Evolutionary conservation across 2,888 invertebrate genomes (phyloP).

Genomic region (Lithophane socia): DNA sequence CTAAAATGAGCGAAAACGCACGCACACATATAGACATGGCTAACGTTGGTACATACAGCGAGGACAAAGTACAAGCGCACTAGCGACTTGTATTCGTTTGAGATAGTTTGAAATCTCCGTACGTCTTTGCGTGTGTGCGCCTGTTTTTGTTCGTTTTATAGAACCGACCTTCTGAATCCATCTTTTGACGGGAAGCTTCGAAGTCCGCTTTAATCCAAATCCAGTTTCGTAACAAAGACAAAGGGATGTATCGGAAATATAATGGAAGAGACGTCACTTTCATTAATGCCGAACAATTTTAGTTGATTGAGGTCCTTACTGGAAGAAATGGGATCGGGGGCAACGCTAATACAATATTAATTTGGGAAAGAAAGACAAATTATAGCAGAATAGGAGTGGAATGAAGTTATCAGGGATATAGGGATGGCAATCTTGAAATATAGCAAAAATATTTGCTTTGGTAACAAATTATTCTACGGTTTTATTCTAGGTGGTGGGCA

Average conservation of each 20-base stretch:
- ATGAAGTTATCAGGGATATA: constrained; percentile 14
- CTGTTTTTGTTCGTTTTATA: background rate
- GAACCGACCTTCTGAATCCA: background rate
- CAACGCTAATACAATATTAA: constrained; percentile 53
- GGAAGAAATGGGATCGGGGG: constrained; percentile 45
- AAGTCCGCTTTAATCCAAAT: constrained; percentile 58
- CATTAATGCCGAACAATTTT: constrained; percentile 60
- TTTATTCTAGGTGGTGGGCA: background rate
- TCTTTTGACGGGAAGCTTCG: constrained; percentile 3
- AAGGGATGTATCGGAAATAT: constrained; percentile 63
- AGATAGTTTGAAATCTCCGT: background rate
- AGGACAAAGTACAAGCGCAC: background rate
- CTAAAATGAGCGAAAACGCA: background rate
- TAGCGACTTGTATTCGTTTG: background rate
- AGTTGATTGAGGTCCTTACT: constrained; percentile 59
- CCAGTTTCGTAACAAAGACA: constrained; percentile 62
- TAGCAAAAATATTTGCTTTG: background rate
- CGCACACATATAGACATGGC: too few relatives aligned
- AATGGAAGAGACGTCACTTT: constrained; percentile 56
- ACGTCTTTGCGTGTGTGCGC: fast-evolving
- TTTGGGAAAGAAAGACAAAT: constrained; percentile 54
- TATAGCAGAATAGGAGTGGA: constrained; percentile 8
- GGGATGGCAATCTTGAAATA: constrained; percentile 3
- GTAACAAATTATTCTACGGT: background rate
- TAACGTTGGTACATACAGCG: too few relatives aligned